These are phyloP conservation scores for Glaucidium brasilianum DNA, from an alignment of 2,113 vertebrate genomes.

Conservation along the genomic window DNA sequence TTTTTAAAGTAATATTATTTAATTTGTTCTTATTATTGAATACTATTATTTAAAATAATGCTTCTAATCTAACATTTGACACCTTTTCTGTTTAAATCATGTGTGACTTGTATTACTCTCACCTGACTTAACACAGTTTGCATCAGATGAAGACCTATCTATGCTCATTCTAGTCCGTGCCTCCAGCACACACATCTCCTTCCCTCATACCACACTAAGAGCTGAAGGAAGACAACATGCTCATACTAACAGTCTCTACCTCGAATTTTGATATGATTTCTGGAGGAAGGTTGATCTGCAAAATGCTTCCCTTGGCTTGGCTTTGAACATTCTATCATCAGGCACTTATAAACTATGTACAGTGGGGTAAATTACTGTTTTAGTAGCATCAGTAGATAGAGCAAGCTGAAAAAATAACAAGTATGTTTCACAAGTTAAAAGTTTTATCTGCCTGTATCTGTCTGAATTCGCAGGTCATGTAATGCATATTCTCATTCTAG, in stretches of 20 bases:
- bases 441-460: not conserved
- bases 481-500: not conserved
- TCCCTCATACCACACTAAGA: not conserved
- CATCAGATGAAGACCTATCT: not conserved
- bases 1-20: not conserved
- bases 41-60: not conserved
- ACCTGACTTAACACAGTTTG: not conserved
- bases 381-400: not conserved
- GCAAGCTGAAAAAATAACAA: not conserved
- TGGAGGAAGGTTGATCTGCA: not conserved
- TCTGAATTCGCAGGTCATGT: not conserved
- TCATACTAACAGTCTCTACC: not conserved
- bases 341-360: not conserved
- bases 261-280: not conserved
- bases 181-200: not conserved
- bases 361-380: not conserved
- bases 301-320: not conserved
- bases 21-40: not conserved
- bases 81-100: not conserved
- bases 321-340: not conserved
- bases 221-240: not conserved
- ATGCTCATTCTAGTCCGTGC: not conserved
- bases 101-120: not conserved
- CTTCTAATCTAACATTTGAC: not conserved
- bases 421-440: not conserved